Evolutionary conservation across 37 sponge, comb jelly and placozoan species (phyloP).

Genomic region (Beroe ovata): DNA sequence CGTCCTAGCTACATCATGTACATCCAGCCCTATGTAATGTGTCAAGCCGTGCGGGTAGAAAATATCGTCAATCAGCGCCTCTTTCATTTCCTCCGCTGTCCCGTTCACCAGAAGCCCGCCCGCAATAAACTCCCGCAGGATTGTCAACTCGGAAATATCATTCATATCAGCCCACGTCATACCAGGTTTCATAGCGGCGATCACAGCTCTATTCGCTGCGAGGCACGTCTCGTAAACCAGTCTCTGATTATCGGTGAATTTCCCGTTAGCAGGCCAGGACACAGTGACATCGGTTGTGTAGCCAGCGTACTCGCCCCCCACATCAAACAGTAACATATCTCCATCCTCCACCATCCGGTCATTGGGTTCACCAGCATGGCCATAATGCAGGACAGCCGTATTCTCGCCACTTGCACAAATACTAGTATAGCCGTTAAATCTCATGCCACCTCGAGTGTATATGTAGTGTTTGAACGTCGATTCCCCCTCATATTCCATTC

Average conservation of each 20-base stretch:
- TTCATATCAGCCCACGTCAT: not conserved
- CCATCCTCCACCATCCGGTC: slow-evolving; percentile 22
- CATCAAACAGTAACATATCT: slow-evolving; percentile 37
- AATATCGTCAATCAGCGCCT: not conserved
- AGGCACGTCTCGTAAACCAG: not conserved
- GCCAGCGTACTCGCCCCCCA: slow-evolving; percentile 46
- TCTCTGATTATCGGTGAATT: slow-evolving; percentile 31
- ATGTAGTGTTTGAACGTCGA: slow-evolving; percentile 73
- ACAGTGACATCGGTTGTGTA: slow-evolving; percentile 23
- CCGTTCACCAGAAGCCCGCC: slow-evolving; percentile 18
- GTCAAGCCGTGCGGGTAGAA: slow-evolving; percentile 35
- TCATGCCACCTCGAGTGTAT: slow-evolving; percentile 13
- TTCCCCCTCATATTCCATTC: slow-evolving; percentile 91
- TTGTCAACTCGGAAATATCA: not conserved
- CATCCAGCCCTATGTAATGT: slow-evolving; percentile 12
- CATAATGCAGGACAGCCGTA: slow-evolving; percentile 15
- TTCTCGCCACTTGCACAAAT: slow-evolving; percentile 41
- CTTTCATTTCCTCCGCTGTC: not conserved
- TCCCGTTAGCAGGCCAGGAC: slow-evolving; percentile 32
- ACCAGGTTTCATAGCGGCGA: slow-evolving; percentile 1
- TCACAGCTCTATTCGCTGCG: not conserved
- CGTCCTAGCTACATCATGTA: not conserved
- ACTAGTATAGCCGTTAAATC: slow-evolving; percentile 2
- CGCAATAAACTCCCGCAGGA: not conserved
- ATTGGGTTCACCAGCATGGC: slow-evolving; percentile 1